phyloP scores from a whole-genome alignment of 2,113 vertebrate genomes.

The Pavo muticus region DNA sequence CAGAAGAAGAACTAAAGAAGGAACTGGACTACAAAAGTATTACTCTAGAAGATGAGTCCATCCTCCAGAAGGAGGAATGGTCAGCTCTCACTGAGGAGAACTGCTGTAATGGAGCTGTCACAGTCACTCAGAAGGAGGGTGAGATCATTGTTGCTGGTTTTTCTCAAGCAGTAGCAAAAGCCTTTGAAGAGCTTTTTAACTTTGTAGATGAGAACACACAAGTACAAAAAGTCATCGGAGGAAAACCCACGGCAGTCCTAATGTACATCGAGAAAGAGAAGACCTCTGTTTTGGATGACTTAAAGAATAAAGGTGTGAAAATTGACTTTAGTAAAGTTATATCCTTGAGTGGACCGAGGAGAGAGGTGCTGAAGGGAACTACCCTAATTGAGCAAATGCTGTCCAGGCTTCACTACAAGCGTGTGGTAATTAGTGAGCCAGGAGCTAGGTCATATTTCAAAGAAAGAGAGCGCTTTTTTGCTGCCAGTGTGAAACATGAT shows the following conservation, averaged over 20 bases:
- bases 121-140: slow-evolving; percentile 42
- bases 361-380: slow-evolving; percentile 66
- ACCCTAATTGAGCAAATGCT: slow-evolving; percentile 39
- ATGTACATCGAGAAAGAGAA: slow-evolving; percentile 77
- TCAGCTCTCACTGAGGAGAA: slow-evolving; percentile 51
- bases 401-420: slow-evolving; percentile 59
- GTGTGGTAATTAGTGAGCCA: slow-evolving; percentile 68
- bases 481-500: background rate
- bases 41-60: slow-evolving; percentile 74
- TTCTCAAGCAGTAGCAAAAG: slow-evolving; percentile 58
- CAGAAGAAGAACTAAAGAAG: slow-evolving; percentile 76
- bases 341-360: slow-evolving; percentile 77
- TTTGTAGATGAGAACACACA: slow-evolving; percentile 81
- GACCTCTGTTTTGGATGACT: background rate
- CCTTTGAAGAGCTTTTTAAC: slow-evolving; percentile 55
- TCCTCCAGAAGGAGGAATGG: slow-evolving; percentile 80
- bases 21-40: slow-evolving; percentile 71
- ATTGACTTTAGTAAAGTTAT: slow-evolving; percentile 74
- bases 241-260: slow-evolving; percentile 59
- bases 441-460: slow-evolving; percentile 80
- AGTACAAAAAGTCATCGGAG: slow-evolving; percentile 63
- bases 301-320: slow-evolving; percentile 61
- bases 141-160: slow-evolving; percentile 81
- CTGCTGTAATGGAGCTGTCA: slow-evolving; percentile 39
- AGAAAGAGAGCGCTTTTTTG: slow-evolving; percentile 64